Conservation (phyloP, 2,797 vertebrate species). For the Darevskia nairensis region DNA sequence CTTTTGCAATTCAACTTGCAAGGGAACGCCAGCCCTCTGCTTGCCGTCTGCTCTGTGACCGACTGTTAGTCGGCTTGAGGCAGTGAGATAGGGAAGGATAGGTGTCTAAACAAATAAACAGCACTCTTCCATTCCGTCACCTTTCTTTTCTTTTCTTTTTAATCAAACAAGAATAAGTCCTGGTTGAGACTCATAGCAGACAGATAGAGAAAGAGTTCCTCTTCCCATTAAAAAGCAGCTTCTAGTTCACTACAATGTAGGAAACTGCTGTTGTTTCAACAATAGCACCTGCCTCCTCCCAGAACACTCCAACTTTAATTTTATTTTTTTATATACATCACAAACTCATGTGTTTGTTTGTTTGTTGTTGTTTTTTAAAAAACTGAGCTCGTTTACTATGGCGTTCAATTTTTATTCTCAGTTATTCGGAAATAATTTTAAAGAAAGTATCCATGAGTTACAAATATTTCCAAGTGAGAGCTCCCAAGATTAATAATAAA, state of each 20-base stretch:
- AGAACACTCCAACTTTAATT: not conserved
- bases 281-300: not conserved
- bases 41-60: not conserved
- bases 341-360: not conserved
- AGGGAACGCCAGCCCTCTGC: not conserved
- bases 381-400: not conserved
- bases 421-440: slow-evolving; percentile 9
- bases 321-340: not conserved
- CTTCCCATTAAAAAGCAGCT: not conserved
- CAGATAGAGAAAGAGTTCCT: not conserved
- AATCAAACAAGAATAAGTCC: not conserved
- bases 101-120: not conserved
- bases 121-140: not conserved
- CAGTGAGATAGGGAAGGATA: not conserved
- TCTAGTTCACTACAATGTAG: not conserved
- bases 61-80: not conserved
- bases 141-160: not conserved
- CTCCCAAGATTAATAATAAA: not conserved
- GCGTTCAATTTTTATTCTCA: slow-evolving; percentile 10
- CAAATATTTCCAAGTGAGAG: slow-evolving; percentile 16
- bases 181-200: not conserved
- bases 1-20: not conserved
- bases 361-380: not conserved
- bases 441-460: not conserved
- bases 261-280: not conserved